Percentiles rank a stretch among this genome's conserved stretches.
These are phyloP conservation scores for Tetheella fluctuosa DNA, from an alignment of 2,888 invertebrate species.

Conservation along the genomic window DNA sequence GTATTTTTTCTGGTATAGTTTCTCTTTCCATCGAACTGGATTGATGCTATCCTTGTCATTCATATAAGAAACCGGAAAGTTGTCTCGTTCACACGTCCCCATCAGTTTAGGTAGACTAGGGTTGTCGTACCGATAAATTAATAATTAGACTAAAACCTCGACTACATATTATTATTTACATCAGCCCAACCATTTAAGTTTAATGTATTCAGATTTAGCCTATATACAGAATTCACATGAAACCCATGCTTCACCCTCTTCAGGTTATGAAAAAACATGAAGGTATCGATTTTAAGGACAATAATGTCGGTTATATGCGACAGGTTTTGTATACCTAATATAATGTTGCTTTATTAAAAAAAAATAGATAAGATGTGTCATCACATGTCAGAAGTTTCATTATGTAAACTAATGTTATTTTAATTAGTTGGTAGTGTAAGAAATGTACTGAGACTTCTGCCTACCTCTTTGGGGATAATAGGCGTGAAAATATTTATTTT, in stretches of 20 bases:
- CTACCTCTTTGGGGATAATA: too few species aligned
- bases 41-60: slow-evolving; percentile 42
- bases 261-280: neutral
- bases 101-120: slow-evolving; percentile 27
- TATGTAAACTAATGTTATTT: too few species aligned
- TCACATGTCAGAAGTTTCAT: too few species aligned
- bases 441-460: too few species aligned
- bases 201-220: neutral
- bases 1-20: slow-evolving; percentile 39
- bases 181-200: neutral
- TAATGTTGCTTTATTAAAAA: too few species aligned
- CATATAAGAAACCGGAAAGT: slow-evolving; percentile 28
- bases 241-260: neutral
- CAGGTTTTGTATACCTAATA: too few species aligned
- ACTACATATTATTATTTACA: slow-evolving; percentile 7
- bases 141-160: slow-evolving; percentile 12
- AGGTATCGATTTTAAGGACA: neutral
- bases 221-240: neutral
- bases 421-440: too few species aligned
- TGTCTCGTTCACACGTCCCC: slow-evolving; percentile 39
- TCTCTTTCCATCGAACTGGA: slow-evolving; percentile 41
- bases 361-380: too few species aligned
- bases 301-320: too few species aligned
- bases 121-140: slow-evolving; percentile 20
- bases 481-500: too few species aligned